Evolutionary conservation across 2,113 vertebrate genomes (phyloP).

Genomic region (Lichenostomus cassidix): DNA sequence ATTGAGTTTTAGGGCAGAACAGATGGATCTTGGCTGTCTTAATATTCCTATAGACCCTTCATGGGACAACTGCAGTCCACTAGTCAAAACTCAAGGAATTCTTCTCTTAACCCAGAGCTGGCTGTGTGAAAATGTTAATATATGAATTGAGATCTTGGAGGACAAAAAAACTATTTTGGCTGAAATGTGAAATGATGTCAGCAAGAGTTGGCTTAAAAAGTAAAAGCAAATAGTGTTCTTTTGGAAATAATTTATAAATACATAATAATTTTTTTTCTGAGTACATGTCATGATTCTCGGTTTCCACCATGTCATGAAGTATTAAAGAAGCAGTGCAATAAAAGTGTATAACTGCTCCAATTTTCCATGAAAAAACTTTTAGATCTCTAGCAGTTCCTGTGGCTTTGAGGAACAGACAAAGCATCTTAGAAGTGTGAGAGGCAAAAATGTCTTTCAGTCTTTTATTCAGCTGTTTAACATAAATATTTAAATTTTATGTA

Average conservation of each 20-base stretch:
- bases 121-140: background rate
- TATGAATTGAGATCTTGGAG: background rate
- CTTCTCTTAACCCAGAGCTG: background rate
- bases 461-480: background rate
- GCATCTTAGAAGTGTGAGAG: background rate
- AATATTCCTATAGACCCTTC: background rate
- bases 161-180: background rate
- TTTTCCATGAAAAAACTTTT: background rate
- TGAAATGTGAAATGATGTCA: background rate
- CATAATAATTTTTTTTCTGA: background rate
- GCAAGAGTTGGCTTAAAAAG: background rate
- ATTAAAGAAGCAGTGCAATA: background rate
- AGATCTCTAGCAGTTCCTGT: background rate
- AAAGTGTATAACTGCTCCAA: background rate
- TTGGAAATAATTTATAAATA: background rate
- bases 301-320: background rate
- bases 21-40: background rate
- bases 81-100: background rate
- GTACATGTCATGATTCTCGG: background rate
- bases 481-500: slow-evolving; percentile 34
- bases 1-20: background rate
- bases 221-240: background rate
- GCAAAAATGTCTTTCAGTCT: background rate
- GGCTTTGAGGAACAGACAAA: slow-evolving; percentile 11
- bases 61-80: background rate